A percentile compares a stretch with the other conserved stretches of the same genome.
Conservation (phyloP, 2,888 invertebrate species). For the Hecatera dysodea region DNA sequence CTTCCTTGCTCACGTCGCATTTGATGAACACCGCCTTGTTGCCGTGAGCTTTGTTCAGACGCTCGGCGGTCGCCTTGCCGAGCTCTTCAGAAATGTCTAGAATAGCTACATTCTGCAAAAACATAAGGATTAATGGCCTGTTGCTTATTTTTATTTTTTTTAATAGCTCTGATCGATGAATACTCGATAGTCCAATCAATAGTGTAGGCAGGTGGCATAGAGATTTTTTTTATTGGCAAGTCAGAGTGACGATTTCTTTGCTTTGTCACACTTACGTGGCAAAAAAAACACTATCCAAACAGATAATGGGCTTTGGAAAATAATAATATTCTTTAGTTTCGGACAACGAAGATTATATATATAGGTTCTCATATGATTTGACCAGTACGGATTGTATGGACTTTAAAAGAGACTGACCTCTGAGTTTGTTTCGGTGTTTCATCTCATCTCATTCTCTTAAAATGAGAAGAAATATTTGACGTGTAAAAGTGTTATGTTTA, state of each 20-base stretch:
- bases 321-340: too few species aligned
- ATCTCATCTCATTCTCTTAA: too few species aligned
- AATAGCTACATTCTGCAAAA: conserved; percentile 68
- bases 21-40: conserved; percentile 71
- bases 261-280: conserved; percentile 3
- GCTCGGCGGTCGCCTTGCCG: conserved; percentile 67
- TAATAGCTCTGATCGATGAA: neutral
- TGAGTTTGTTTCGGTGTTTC: too few species aligned
- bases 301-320: neutral
- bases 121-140: too few species aligned
- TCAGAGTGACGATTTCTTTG: conserved; percentile 1
- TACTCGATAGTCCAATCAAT: neutral
- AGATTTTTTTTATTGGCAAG: neutral
- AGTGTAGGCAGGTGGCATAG: neutral
- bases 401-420: too few species aligned
- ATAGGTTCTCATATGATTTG: too few species aligned
- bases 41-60: conserved; percentile 68
- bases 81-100: conserved; percentile 72
- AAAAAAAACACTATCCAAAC: neutral
- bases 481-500: too few species aligned
- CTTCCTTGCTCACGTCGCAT: conserved; percentile 76
- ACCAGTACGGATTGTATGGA: too few species aligned
- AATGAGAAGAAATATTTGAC: too few species aligned
- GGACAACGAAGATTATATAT: too few species aligned
- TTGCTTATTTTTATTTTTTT: neutral